Evolutionary conservation across 2,797 vertebrate species (phyloP).

Genomic region (Labeo calbasu): DNA sequence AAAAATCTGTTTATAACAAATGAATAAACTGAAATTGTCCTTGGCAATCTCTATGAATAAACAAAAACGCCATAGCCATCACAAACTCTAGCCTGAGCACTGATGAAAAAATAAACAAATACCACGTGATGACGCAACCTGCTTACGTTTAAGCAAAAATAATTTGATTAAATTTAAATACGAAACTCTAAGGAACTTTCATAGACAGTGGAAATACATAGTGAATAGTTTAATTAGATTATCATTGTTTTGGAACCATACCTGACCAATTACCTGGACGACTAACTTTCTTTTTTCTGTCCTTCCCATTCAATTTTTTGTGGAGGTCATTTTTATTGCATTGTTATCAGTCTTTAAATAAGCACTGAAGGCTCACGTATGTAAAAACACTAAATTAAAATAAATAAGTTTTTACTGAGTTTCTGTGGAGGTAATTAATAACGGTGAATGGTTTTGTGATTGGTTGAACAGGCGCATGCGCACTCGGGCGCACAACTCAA

Average conservation of each 20-base stretch:
- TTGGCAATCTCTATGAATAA: neutral
- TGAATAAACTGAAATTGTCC: neutral
- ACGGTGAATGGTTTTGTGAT: too few relatives aligned
- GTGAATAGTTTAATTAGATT: neutral
- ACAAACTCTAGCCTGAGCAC: neutral
- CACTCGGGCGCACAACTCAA: neutral
- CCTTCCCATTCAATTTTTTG: neutral
- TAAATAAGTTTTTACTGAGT: neutral
- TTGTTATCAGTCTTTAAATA: neutral
- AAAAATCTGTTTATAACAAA: neutral
- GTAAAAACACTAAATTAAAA: neutral
- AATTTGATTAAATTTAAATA: neutral
- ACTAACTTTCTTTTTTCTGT: neutral
- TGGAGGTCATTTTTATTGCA: neutral
- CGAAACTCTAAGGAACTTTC: neutral
- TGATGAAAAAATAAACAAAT: neutral
- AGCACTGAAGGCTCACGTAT: neutral
- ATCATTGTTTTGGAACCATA: neutral
- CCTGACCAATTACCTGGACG: neutral
- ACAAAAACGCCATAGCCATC: neutral
- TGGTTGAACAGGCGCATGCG: conserved; percentile 28
- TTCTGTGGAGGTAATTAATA: conserved; percentile 24
- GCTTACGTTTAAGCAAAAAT: neutral
- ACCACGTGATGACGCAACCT: neutral
- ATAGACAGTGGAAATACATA: neutral